Conservation (phyloP, 92 coral and sea anemone species). For the Palythoa grandiflora region DNA sequence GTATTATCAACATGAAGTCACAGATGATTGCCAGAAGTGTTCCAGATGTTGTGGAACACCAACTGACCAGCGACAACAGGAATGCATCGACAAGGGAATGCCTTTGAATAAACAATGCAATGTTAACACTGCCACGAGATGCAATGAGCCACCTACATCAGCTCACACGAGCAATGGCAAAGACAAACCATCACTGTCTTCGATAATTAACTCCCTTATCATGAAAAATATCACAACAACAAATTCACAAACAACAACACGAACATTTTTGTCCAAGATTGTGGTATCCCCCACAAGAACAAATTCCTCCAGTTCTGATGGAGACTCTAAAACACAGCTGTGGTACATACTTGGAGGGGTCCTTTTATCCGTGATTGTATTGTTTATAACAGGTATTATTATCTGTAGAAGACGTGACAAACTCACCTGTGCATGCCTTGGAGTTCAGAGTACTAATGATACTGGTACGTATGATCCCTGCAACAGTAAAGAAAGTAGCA, state of each 20-base stretch:
- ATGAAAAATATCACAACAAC: neutral
- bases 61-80: constrained; percentile 49
- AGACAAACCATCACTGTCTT: neutral
- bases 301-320: too few relatives aligned
- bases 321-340: too few relatives aligned
- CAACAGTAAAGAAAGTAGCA: too few relatives aligned
- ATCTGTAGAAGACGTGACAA: too few relatives aligned
- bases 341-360: too few relatives aligned
- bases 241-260: neutral
- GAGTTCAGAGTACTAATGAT: too few relatives aligned
- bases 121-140: constrained; percentile 5
- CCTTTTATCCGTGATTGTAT: too few relatives aligned
- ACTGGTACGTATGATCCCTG: too few relatives aligned
- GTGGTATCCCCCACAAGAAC: neutral
- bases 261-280: neutral
- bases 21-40: constrained; percentile 64
- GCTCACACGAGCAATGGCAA: neutral
- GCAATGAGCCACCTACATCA: neutral
- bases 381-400: too few relatives aligned
- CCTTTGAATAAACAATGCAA: constrained; percentile 68
- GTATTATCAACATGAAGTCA: constrained; percentile 56
- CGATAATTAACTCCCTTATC: too few relatives aligned
- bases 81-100: constrained; percentile 73
- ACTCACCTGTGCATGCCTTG: too few relatives aligned
- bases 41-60: constrained; percentile 80